Base-by-base conservation (phyloP, 2,113 vertebrate genomes). In the Laticauda colubrina region DNA sequence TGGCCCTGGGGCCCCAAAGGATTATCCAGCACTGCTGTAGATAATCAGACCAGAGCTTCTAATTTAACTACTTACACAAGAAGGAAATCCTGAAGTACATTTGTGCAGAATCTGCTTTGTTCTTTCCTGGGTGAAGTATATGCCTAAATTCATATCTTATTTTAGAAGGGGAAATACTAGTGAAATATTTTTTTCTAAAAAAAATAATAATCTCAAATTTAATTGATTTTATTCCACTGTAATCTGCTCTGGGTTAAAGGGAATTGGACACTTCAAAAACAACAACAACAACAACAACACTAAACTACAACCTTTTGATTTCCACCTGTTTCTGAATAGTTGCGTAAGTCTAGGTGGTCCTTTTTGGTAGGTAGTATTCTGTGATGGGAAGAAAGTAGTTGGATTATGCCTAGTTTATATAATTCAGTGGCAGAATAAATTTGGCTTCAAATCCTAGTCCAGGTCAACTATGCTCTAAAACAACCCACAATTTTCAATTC, bases 81-180 rank as follows among this genome's bases (percentile, higher is more conserved):
- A 81, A 81, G 75, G 26, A 53, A n/a, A 53, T 54, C 29, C 48
- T 53, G 6, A 88, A 54, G 87, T n/a, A 53, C 51, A 54, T 54
- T 88, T 55, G 53, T 88, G 87, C 87, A 88, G 87, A 88, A 88
- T n/a, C 87, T 88, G 26, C 29, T 88, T 88, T 88, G 87, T 88
- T 53, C 87, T 48, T n/a, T 34, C 87, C 26, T 88, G 48, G 26
- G 48, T 87, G 85, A 20, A 69, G 45, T 29, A 26, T 24, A n/a
- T 90, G 43, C 53, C 29, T 64, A 59, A 91, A 4, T 51, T 59
- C 18, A n/a, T 14, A 87, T n/a, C 10, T 75, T 29, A 88, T n/a
- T 57, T 57, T 54, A 59, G 10, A 26, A 54, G n/a, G 87, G 15
- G 10, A 43, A 61, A 89, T 54, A 43, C 18, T 55, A 53, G 34